Base-by-base conservation (phyloP, 2,888 invertebrate genomes). In the Drosophila paramelanica region DNA sequence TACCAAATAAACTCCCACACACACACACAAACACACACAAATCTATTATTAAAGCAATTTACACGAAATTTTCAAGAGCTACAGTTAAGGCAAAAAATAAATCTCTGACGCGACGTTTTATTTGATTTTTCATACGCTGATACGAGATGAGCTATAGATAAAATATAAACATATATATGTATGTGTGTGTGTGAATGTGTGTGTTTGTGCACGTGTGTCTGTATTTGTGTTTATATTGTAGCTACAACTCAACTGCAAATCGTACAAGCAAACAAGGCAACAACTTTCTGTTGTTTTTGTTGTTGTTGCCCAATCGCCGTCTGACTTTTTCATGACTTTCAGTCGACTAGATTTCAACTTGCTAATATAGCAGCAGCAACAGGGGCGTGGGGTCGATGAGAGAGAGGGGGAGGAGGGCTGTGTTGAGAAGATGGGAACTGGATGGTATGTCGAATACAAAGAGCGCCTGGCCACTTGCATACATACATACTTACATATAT, bases 261-360 rank as follows among this genome's bases (percentile, higher is more conserved):
- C 83, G 83, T 74, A 79, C 80, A 86, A 88, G 79, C 73, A 86
- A 79, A 81, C 71, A 74, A 67, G 65, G 56, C 62, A 70, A 67
- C 60, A 67, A 62, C 64, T 70, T 70, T 62, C 55, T 38, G 65
- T 58, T 38, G 50, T 58, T 47, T 52, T 55, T 73, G 55, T 55
- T 55, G 59, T 52, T 41, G 73, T 17, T 67, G 53, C 38, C 74
- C 55, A 70, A 70, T 53, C 45, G 73, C 36, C 45, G 65, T 77
- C 67, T 60, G 74, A 72, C 56, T 67, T 73, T 67, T 72, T 64
- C 64, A 71, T 71, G 71, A 55, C 66, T 64, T 70, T 70, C 61
- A 61, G 71, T 65, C 62, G 67, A 77, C 67, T 67, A 72, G 79
- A 82, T 73, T 76, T 70, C 82, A 79, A 78, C 81, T 82, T 77